These are phyloP conservation scores for Acronicta alni DNA, from an alignment of 2,888 invertebrate genomes.

Conservation along the genomic window DNA sequence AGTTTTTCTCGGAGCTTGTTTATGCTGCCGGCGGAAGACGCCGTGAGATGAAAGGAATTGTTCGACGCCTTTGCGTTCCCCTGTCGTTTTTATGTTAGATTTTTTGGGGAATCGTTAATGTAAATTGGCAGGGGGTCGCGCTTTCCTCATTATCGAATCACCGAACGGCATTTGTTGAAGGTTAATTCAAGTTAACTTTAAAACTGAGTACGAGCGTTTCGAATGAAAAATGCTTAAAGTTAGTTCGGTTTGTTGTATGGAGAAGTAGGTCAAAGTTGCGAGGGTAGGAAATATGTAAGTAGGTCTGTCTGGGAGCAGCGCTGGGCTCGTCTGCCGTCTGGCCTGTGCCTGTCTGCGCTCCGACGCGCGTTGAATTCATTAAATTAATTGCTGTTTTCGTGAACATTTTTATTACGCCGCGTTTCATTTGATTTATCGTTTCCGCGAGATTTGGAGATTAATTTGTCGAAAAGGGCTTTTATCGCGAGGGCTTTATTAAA, in stretches of 20 bases:
- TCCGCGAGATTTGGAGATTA: conserved; percentile 48
- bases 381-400: conserved; percentile 56
- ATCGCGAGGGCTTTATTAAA: conserved; percentile 46
- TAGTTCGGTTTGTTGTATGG: conserved; percentile 63
- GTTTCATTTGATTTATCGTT: conserved; percentile 58
- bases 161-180: conserved; percentile 19
- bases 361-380: conserved; percentile 60
- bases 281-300: conserved; percentile 74
- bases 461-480: conserved; percentile 38
- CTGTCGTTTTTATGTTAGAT: conserved; percentile 60
- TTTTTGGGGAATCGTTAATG: conserved; percentile 72
- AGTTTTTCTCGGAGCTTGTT: conserved; percentile 68
- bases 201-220: background rate
- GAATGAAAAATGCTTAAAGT: conserved; percentile 37
- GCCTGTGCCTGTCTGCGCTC: conserved; percentile 50
- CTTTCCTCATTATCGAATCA: conserved; percentile 67
- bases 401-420: conserved; percentile 55
- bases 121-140: conserved; percentile 66
- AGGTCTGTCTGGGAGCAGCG: conserved; percentile 59
- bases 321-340: conserved; percentile 49
- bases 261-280: conserved; percentile 80
- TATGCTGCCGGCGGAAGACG: conserved; percentile 58
- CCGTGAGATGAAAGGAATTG: conserved; percentile 68
- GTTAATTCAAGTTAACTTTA: conserved; percentile 16
- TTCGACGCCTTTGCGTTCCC: conserved; percentile 56